These are phyloP conservation scores for Ophion ellenae DNA, from an alignment of 2,888 invertebrate species.

Conservation along the genomic window DNA sequence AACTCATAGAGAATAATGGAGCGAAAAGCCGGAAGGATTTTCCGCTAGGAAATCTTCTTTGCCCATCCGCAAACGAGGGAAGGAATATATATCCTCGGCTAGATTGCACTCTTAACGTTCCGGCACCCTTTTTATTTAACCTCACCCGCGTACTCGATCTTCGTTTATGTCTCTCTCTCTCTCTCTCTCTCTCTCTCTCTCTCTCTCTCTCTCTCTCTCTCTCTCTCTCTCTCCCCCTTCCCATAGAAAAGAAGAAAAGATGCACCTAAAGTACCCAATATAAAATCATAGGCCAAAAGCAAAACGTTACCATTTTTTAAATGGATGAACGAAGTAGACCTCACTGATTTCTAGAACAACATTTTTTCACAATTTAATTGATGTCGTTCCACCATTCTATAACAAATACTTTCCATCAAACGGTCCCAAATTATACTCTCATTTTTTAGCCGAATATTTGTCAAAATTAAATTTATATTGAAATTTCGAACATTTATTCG, in stretches of 20 bases:
- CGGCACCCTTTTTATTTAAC: conserved; percentile 31
- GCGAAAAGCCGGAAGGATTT: conserved; percentile 45
- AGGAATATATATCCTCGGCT: conserved; percentile 26
- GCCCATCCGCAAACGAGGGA: conserved; percentile 29
- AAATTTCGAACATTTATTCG: no score
- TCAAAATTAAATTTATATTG: neutral
- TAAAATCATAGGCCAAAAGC: conserved; percentile 7
- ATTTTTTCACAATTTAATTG: no score
- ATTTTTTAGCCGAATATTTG: neutral
- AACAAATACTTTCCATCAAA: no score
- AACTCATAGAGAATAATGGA: conserved; percentile 60
- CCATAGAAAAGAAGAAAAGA: conserved; percentile 4
- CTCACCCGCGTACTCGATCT: conserved; percentile 7
- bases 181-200: neutral
- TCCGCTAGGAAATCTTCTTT: conserved; percentile 41
- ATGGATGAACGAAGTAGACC: no score
- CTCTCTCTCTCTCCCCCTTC: no score
- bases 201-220: no score
- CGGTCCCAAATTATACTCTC: no score
- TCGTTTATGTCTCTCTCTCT: neutral
- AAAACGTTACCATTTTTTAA: no score
- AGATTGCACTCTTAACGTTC: conserved; percentile 31
- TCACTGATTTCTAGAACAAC: no score
- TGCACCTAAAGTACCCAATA: conserved; percentile 15
- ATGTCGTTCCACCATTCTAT: no score